A percentile compares a stretch with the other conserved stretches of the same genome.
phyloP scores from a whole-genome alignment of 1,140 invertebrate species.

The Goniozus legneri region DNA sequence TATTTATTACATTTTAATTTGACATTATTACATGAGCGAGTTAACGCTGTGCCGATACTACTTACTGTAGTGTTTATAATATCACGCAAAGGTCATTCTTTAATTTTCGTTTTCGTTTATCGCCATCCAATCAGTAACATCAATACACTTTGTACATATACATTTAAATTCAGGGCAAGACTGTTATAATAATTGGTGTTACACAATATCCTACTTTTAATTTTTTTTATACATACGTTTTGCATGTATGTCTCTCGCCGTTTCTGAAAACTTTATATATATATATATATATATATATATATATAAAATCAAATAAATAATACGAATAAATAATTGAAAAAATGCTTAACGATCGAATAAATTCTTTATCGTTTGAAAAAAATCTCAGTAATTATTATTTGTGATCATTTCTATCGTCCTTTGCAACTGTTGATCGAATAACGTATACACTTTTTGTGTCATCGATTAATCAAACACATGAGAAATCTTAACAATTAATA shows the following conservation, averaged over 20 bases:
- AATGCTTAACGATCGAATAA: no score
- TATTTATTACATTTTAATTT: slow-evolving; percentile 31
- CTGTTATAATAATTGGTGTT: slow-evolving; percentile 44
- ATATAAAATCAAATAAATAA: slow-evolving; percentile 1
- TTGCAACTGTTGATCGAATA: no score
- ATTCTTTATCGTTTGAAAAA: no score
- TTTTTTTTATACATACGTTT: slow-evolving; percentile 5
- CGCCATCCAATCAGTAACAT: neutral
- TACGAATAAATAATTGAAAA: neutral
- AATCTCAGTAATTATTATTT: no score
- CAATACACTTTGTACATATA: neutral
- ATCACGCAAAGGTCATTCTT: neutral
- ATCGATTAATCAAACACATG: no score
- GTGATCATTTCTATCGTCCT: no score
- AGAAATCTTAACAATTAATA: no score
- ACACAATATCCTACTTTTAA: slow-evolving; percentile 22
- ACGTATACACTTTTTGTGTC: no score
- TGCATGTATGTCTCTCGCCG: neutral
- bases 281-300: slow-evolving; percentile 6
- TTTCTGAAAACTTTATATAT: slow-evolving; percentile 2
- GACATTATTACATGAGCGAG: slow-evolving; percentile 12
- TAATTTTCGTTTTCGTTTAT: neutral
- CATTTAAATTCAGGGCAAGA: slow-evolving; percentile 25
- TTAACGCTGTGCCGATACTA: slow-evolving; percentile 13
- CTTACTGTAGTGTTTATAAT: slow-evolving; percentile 14